phyloP scores from a whole-genome alignment of 2,797 vertebrate genomes.

The Acomys russatus region DNA sequence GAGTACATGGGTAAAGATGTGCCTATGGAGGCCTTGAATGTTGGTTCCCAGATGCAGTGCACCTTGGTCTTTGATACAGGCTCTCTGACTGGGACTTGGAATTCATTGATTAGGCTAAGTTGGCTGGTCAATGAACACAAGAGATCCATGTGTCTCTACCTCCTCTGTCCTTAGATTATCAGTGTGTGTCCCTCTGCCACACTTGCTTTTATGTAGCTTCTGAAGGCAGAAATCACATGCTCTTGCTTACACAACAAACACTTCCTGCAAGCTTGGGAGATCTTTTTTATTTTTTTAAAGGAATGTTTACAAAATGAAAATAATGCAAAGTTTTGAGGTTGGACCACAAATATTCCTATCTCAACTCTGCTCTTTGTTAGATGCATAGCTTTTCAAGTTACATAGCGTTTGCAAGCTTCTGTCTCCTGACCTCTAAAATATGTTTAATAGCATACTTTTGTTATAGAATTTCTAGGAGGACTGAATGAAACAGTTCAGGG shows the following conservation, averaged over 20 bases:
- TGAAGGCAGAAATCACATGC: not conserved
- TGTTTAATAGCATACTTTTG: slow-evolving; percentile 41
- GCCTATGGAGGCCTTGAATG: no score
- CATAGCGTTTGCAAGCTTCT: slow-evolving; percentile 6
- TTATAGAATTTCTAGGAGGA: not conserved
- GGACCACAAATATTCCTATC: not conserved
- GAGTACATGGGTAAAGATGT: not conserved
- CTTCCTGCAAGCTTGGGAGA: not conserved
- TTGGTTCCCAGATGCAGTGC: no score
- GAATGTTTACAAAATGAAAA: slow-evolving; percentile 46
- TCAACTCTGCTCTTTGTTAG: not conserved
- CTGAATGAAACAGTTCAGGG: slow-evolving; percentile 5
- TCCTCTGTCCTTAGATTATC: not conserved
- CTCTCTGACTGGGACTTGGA: not conserved
- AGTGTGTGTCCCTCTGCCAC: not conserved
- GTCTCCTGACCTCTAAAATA: slow-evolving; percentile 37
- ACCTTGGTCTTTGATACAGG: not conserved
- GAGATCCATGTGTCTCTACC: not conserved
- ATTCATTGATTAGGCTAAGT: not conserved
- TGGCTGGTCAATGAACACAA: not conserved
- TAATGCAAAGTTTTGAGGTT: slow-evolving; percentile 14
- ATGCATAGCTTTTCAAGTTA: not conserved
- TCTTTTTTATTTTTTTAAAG: not conserved
- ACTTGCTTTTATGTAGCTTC: not conserved
- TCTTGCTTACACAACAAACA: not conserved